phyloP scores from a whole-genome alignment of 2,888 invertebrate species.

The Ashinkailepas kermadecensis region DNA sequence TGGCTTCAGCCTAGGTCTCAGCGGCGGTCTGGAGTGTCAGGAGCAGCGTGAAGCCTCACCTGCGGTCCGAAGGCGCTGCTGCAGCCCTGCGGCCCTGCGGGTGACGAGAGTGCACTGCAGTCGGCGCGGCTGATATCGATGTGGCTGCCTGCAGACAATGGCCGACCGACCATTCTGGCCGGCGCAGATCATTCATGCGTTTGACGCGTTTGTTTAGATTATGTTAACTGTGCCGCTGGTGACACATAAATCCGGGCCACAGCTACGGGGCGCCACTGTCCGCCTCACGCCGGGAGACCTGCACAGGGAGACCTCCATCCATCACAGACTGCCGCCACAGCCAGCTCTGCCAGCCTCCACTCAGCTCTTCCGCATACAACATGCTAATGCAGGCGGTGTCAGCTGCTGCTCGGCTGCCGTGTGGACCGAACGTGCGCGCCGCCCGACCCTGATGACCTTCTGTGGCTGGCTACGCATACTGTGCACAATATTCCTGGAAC shows the following conservation, averaged over 20 bases:
- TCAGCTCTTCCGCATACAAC: neutral
- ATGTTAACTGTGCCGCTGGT: conserved; percentile 18
- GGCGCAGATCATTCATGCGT: conserved; percentile 1
- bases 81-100: too few relatives aligned
- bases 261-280: neutral
- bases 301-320: neutral
- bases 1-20: neutral
- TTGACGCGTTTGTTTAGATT: conserved; percentile 21
- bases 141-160: neutral
- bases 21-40: neutral
- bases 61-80: too few relatives aligned
- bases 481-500: too few relatives aligned
- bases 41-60: too few relatives aligned
- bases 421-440: too few relatives aligned
- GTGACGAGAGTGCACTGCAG: too few relatives aligned
- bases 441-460: too few relatives aligned
- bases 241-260: conserved; percentile 10
- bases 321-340: neutral
- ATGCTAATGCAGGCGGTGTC: neutral
- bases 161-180: neutral
- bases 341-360: neutral
- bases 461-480: too few relatives aligned
- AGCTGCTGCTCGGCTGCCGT: neutral
- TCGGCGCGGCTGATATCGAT: neutral
- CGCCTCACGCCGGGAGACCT: neutral